Percentiles rank a stretch among this genome's conserved stretches.
Evolutionary conservation across 1,140 invertebrate genomes (phyloP).

Genomic region (Notospermus geniculatus): DNA sequence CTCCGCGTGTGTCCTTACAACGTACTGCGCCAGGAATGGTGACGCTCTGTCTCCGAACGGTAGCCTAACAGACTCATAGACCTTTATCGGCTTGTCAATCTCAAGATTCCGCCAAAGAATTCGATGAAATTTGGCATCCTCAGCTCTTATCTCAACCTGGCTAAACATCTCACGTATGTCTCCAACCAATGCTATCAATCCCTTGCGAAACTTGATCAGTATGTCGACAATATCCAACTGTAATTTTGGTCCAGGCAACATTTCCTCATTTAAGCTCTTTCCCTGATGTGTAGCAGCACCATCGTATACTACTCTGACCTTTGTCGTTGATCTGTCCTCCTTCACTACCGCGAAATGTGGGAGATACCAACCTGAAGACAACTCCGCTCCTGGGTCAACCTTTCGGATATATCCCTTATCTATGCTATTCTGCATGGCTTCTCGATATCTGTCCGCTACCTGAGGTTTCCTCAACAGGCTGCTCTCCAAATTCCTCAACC

Average conservation of each 20-base stretch:
- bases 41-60: background rate
- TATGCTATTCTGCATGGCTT: background rate
- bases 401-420: background rate
- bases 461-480: background rate
- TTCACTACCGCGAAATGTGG: background rate
- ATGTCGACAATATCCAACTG: background rate
- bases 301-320: background rate
- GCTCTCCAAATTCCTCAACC: background rate
- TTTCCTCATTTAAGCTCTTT: background rate
- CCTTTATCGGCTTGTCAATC: background rate
- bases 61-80: background rate
- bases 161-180: no score
- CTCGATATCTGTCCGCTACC: background rate
- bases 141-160: background rate
- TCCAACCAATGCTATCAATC: background rate
- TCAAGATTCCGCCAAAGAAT: background rate
- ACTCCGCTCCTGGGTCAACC: background rate
- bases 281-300: background rate
- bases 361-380: background rate
- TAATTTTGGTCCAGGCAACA: background rate
- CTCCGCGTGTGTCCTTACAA: background rate
- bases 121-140: background rate
- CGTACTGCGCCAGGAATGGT: background rate
- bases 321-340: background rate
- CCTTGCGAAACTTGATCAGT: background rate